These are phyloP conservation scores for Tokudaia muenninki DNA, from an alignment of 2,797 vertebrate genomes.

Conservation along the genomic window DNA sequence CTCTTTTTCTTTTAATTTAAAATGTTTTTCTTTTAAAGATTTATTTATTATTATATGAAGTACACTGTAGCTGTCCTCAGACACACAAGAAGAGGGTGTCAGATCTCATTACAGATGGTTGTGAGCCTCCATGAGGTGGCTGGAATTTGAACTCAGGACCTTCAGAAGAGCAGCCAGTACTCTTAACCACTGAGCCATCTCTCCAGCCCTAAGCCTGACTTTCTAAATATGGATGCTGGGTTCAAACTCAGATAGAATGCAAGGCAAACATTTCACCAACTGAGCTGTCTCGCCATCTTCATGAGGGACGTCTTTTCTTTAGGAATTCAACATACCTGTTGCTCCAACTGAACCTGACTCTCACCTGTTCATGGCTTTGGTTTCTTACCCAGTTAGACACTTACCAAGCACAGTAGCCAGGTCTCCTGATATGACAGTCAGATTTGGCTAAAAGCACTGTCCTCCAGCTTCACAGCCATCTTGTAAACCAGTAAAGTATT, in stretches of 20 bases:
- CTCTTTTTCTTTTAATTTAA: too few species aligned
- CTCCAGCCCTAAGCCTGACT: too few species aligned
- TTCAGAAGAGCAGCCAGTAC: too few species aligned
- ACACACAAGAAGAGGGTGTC: too few species aligned
- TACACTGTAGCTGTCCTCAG: too few species aligned
- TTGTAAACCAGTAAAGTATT: background rate
- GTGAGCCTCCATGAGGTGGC: too few species aligned
- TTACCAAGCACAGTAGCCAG: conserved; percentile 10
- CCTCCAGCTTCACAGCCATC: conserved; percentile 25
- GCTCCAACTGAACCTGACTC: background rate
- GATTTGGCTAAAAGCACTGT: background rate
- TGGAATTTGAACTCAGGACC: too few species aligned
- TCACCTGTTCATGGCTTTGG: background rate
- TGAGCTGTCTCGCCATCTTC: background rate
- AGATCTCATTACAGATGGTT: too few species aligned
- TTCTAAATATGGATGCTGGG: background rate
- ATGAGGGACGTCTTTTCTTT: background rate
- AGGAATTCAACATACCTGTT: background rate
- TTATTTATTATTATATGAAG: too few species aligned
- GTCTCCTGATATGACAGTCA: conserved; percentile 30
- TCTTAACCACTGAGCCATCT: too few species aligned
- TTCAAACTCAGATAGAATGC: background rate
- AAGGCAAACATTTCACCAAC: background rate
- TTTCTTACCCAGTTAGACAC: conserved; percentile 48
- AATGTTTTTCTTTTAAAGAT: too few species aligned